Evolutionary conservation across 1,140 invertebrate genomes (phyloP).

Genomic region (Branchinecta lindahli): DNA sequence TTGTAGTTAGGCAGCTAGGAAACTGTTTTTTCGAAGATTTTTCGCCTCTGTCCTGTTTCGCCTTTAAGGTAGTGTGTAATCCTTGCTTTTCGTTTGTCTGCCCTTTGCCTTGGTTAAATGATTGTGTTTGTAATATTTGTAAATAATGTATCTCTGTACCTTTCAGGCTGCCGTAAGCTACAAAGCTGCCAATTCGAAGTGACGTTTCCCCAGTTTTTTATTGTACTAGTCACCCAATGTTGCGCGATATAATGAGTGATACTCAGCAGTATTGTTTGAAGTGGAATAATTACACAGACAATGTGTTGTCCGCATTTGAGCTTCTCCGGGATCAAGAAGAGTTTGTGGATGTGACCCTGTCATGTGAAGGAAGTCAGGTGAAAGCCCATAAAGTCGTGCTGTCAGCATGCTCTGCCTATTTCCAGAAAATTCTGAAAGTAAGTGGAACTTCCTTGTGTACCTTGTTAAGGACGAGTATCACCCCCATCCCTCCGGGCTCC

Average conservation of each 20-base stretch:
- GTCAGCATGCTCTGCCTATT: conserved; percentile 64
- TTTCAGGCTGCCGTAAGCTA: background rate
- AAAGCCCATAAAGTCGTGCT: conserved; percentile 65
- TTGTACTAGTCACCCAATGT: background rate
- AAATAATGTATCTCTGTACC: no score
- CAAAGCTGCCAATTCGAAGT: background rate
- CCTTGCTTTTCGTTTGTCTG: no score
- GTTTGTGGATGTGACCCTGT: conserved; percentile 68
- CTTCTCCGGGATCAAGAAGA: conserved; percentile 55
- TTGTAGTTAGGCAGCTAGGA: no score
- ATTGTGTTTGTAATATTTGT: no score
- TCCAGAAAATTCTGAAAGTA: conserved; percentile 32
- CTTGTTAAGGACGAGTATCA: no score
- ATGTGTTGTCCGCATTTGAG: conserved; percentile 58
- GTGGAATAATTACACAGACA: conserved; percentile 58
- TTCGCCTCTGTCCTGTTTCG: no score
- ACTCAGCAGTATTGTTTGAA: conserved; percentile 51
- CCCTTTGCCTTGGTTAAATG: no score
- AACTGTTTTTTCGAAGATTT: no score
- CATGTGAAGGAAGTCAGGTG: conserved; percentile 56
- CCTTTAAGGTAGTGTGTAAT: no score
- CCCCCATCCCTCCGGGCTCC: no score
- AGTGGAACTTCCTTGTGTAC: background rate
- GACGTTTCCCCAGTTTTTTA: background rate
- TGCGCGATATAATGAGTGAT: conserved; percentile 2